A percentile compares a stretch with the other conserved stretches of the same genome.
Conservation (phyloP, 1,140 invertebrate species). For the Conopomorpha cramerella region DNA sequence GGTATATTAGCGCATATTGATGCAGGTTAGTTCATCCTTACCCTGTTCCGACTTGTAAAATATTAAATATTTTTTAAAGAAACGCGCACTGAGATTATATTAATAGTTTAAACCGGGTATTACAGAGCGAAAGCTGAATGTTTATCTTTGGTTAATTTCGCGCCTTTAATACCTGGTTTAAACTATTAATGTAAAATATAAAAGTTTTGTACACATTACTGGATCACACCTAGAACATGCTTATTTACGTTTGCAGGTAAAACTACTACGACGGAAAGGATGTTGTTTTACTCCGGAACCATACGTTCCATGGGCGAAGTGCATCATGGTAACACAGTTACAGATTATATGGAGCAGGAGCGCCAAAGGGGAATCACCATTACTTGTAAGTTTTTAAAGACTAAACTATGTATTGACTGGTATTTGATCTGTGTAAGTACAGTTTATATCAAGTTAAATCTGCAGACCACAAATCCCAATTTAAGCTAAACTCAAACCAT, state of each 20-base stretch:
- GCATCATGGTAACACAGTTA: conserved; percentile 94
- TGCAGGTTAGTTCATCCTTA: conserved; percentile 76
- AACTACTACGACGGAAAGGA: conserved; percentile 96
- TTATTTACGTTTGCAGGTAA: conserved; percentile 69
- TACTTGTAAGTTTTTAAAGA: conserved; percentile 64
- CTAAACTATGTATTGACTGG: no score
- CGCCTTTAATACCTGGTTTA: no score
- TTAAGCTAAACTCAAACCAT: no score
- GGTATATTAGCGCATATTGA: conserved; percentile 94
- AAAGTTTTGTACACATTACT: conserved; percentile 1
- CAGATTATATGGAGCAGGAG: conserved; percentile 96
- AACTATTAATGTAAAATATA: conserved; percentile 1
- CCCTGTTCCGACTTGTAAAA: no score
- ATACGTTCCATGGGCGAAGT: conserved; percentile 89
- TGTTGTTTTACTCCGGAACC: conserved; percentile 90
- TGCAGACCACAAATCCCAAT: no score
- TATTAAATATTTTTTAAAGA: no score
- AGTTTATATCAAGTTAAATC: no score
- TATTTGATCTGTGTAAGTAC: no score
- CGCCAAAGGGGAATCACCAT: conserved; percentile 88
- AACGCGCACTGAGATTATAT: no score
- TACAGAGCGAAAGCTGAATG: no score
- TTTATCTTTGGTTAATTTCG: no score
- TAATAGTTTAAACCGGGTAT: no score
- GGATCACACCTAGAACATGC: not conserved